These are phyloP conservation scores for Holotrichia oblita DNA, from an alignment of 1,140 invertebrate species.

Conservation along the genomic window DNA sequence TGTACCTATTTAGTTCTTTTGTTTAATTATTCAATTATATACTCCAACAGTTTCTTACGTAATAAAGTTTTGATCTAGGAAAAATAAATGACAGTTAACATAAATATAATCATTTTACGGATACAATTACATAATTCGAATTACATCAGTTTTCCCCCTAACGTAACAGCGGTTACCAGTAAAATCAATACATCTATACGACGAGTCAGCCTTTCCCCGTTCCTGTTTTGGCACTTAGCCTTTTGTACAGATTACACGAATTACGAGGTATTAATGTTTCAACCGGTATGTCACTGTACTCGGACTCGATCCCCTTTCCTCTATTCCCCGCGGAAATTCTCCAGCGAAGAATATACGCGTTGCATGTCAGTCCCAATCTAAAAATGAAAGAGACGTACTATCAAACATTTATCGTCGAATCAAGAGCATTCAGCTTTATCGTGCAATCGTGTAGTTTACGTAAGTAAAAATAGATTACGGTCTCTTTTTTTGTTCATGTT, in stretches of 20 bases:
- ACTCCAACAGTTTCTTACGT: too few species aligned
- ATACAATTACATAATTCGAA: too few species aligned
- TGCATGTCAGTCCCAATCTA: neutral
- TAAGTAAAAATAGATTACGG: neutral
- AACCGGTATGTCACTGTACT: neutral
- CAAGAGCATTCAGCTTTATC: neutral
- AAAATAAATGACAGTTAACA: too few species aligned
- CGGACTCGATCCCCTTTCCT: too few species aligned
- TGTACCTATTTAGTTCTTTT: too few species aligned
- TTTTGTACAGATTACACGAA: neutral
- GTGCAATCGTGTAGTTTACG: neutral
- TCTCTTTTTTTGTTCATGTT: too few species aligned
- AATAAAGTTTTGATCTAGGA: too few species aligned
- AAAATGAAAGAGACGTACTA: neutral
- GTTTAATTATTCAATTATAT: too few species aligned
- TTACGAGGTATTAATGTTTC: conserved; percentile 16
- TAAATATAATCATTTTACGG: too few species aligned
- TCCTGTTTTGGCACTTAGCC: neutral
- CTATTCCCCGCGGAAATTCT: neutral
- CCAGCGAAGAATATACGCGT: neutral
- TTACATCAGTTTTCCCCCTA: too few species aligned
- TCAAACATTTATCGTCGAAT: neutral
- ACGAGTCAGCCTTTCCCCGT: neutral
- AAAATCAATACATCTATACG: neutral
- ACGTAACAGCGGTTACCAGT: neutral